These are phyloP conservation scores for Melitaea cinxia DNA, from an alignment of 1,140 invertebrate genomes.

Conservation along the genomic window DNA sequence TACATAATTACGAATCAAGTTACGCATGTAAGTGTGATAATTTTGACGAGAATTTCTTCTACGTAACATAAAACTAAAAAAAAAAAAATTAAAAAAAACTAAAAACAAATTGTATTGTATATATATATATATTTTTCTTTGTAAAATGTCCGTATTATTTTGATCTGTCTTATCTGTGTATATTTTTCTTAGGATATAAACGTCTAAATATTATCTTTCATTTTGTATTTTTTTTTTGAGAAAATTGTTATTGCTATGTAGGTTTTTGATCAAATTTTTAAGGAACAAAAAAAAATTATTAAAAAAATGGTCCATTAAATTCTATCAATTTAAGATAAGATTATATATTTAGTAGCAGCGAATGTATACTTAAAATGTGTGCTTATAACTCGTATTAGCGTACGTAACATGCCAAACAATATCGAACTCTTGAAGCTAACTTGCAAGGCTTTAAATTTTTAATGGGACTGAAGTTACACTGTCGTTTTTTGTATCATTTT, in stretches of 20 bases:
- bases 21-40: constrained; percentile 54
- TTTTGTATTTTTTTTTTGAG: constrained; percentile 3
- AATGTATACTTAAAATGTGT: constrained; percentile 65
- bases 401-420: constrained; percentile 65
- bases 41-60: constrained; percentile 36
- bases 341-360: constrained; percentile 48
- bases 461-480: constrained; percentile 59
- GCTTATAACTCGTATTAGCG: constrained; percentile 57
- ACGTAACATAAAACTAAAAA: neutral
- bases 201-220: neutral
- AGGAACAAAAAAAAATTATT: constrained; percentile 63
- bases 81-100: too few species aligned
- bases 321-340: constrained; percentile 71
- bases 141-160: neutral
- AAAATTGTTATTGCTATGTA: constrained; percentile 22
- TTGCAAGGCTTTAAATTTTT: constrained; percentile 66
- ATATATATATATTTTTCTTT: constrained; percentile 7
- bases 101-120: too few species aligned
- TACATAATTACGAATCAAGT: constrained; percentile 46
- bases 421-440: constrained; percentile 65
- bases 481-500: constrained; percentile 44
- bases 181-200: constrained; percentile 3
- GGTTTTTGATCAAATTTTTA: constrained; percentile 52
- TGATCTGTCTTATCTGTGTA: constrained; percentile 7
- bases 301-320: constrained; percentile 77